These are phyloP conservation scores for Fragum whitleyi DNA, from an alignment of 2,888 invertebrate genomes.

Conservation along the genomic window DNA sequence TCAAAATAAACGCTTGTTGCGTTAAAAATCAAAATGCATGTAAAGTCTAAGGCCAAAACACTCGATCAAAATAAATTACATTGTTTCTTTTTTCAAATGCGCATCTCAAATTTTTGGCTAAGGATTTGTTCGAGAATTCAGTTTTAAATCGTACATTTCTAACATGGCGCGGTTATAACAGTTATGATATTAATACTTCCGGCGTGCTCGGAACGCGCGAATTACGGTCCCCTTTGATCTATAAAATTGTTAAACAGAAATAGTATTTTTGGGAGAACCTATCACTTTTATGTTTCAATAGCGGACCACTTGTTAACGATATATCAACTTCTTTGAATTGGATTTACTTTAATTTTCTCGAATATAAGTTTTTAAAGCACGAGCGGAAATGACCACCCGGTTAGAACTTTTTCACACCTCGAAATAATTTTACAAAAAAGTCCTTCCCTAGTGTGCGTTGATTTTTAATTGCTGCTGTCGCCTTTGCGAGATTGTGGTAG, in stretches of 20 bases:
- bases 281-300: constrained; percentile 48
- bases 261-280: constrained; percentile 43
- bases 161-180: neutral
- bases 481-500: no score
- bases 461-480: no score
- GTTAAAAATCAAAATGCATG: no score
- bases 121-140: no score
- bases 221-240: constrained; percentile 55
- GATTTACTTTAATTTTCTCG: neutral
- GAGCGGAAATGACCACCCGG: constrained; percentile 37
- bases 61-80: no score
- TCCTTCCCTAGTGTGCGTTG: no score
- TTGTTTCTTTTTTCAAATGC: no score
- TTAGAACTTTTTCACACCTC: neutral
- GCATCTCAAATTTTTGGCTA: no score
- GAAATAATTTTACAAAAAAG: no score
- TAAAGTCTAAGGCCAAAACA: no score
- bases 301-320: constrained; percentile 47
- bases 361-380: neutral
- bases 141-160: no score
- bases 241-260: constrained; percentile 54
- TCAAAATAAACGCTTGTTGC: no score
- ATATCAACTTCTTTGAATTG: constrained; percentile 31
- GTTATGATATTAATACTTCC: constrained; percentile 51
- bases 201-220: constrained; percentile 42